These are phyloP conservation scores for Hylaea fasciaria DNA, from an alignment of 2,888 invertebrate genomes.

Conservation along the genomic window DNA sequence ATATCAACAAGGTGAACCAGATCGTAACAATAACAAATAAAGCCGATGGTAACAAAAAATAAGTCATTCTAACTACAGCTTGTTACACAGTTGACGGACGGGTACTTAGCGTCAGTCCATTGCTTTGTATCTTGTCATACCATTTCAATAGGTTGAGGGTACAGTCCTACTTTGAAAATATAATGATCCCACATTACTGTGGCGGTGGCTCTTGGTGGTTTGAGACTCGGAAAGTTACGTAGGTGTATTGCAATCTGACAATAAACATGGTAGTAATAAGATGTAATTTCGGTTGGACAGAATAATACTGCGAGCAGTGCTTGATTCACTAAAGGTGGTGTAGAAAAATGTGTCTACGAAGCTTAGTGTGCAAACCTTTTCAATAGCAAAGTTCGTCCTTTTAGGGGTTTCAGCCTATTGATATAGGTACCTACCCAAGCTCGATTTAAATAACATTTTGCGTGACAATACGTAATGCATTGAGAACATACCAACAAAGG, in stretches of 20 bases:
- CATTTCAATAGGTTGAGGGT: conserved; percentile 18
- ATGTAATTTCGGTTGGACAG: background rate
- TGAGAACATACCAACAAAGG: conserved; percentile 24
- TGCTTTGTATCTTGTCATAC: conserved; percentile 30
- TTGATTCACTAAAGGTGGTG: background rate
- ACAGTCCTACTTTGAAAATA: conserved; percentile 8
- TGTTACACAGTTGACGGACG: conserved; percentile 40
- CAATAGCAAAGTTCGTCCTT: conserved; percentile 16
- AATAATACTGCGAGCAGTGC: background rate
- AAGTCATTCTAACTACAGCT: conserved; percentile 40
- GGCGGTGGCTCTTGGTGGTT: background rate
- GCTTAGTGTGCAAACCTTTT: conserved; percentile 25
- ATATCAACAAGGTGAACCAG: background rate
- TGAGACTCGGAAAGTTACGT: no score
- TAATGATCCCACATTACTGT: background rate
- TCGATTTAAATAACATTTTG: conserved; percentile 21
- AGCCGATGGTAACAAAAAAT: conserved; percentile 41
- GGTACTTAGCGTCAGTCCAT: conserved; percentile 30
- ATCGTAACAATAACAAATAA: conserved; percentile 50
- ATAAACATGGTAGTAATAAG: conserved; percentile 6
- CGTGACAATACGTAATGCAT: conserved; percentile 24
- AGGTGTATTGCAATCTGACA: conserved; percentile 5
- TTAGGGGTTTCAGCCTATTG: conserved; percentile 25
- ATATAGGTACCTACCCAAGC: conserved; percentile 12
- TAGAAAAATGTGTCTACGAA: conserved; percentile 18